phyloP scores from a whole-genome alignment of 2,888 invertebrate species.

The Hirtodrosophila trivittata region DNA sequence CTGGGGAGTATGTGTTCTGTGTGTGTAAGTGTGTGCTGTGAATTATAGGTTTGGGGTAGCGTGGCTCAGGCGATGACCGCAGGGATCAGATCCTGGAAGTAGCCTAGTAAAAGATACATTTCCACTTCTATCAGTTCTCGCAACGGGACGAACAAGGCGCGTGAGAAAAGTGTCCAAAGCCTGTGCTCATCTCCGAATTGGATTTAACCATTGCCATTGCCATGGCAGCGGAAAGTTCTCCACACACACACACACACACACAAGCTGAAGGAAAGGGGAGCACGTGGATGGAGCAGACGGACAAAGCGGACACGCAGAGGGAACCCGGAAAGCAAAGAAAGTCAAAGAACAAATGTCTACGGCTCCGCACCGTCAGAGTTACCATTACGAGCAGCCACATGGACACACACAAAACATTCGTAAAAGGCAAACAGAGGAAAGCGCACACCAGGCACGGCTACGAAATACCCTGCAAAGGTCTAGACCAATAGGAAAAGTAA shows the following conservation, averaged over 20 bases:
- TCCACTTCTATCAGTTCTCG: constrained; percentile 38
- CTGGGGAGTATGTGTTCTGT: too few relatives aligned
- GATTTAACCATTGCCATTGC: constrained; percentile 39
- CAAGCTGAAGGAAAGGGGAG: constrained; percentile 5
- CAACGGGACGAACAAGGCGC: constrained; percentile 45
- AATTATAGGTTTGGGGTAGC: too few relatives aligned
- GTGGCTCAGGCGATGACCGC: too few relatives aligned
- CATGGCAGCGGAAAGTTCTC: constrained; percentile 32
- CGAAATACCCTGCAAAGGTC: constrained; percentile 26
- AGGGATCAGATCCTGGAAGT: too few relatives aligned
- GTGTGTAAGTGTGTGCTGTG: too few relatives aligned
- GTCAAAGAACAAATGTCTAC: constrained; percentile 77
- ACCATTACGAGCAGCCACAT: constrained; percentile 25
- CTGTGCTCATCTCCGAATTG: constrained; percentile 29
- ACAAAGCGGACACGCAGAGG: constrained; percentile 8
- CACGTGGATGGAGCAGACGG: not conserved
- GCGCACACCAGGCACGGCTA: not conserved
- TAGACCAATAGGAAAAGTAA: too few relatives aligned
- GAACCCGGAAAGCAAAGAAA: constrained; percentile 70
- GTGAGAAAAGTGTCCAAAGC: constrained; percentile 51
- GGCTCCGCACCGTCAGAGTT: constrained; percentile 41
- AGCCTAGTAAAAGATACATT: constrained; percentile 14
- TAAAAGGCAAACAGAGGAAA: constrained; percentile 20
- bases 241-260: constrained; percentile 16
- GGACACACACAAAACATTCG: constrained; percentile 48